phyloP scores from a whole-genome alignment of 2,113 vertebrate genomes.

The Myiozetetes cayanensis region DNA sequence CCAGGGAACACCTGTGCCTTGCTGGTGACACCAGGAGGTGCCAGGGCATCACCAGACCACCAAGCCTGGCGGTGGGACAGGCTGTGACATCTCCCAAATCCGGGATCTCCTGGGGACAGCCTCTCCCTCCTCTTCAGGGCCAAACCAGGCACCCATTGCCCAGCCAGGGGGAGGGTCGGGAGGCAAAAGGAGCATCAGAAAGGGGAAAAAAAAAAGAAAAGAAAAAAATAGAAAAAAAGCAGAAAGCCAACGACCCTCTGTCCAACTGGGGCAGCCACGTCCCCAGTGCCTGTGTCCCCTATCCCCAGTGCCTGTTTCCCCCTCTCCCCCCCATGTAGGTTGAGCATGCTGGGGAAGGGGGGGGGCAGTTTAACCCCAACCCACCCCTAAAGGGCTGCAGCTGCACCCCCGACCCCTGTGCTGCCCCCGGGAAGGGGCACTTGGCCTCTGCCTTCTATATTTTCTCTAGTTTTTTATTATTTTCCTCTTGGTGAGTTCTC shows the following conservation, averaged over 20 bases:
- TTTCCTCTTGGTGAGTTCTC: neutral
- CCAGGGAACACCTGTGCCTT: neutral
- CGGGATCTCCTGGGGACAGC: neutral
- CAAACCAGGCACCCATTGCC: neutral
- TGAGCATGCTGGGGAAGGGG: neutral
- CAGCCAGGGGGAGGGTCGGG: neutral
- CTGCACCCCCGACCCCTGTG: neutral
- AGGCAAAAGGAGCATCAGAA: neutral
- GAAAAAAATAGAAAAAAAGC: neutral
- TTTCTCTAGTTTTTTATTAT: constrained; percentile 1
- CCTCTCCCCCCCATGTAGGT: neutral
- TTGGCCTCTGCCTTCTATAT: neutral
- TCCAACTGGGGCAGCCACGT: neutral
- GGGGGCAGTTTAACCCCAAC: neutral
- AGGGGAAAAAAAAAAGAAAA: neutral
- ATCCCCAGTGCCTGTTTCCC: neutral
- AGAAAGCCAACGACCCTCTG: neutral
- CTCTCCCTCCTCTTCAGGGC: neutral
- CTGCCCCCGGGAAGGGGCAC: neutral
- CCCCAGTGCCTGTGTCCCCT: neutral
- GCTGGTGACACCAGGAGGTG: neutral
- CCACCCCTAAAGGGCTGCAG: neutral
- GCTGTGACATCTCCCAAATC: neutral
- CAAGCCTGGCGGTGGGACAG: neutral
- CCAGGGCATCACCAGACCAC: neutral